phyloP scores from a whole-genome alignment of 2,797 vertebrate genomes.

The Agapornis canus region DNA sequence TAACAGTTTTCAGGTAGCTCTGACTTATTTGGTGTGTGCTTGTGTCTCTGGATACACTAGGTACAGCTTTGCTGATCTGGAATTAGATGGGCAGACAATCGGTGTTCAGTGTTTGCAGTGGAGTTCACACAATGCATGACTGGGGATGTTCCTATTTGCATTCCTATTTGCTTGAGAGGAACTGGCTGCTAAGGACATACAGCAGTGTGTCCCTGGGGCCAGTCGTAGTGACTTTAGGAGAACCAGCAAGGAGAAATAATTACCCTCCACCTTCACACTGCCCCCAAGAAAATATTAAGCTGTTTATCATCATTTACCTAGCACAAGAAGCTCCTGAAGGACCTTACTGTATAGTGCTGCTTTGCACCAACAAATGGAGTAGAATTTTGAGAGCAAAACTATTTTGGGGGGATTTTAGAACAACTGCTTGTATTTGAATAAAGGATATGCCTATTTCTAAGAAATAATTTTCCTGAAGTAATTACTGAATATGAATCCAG shows the following conservation, averaged over 20 bases:
- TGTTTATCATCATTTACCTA: not conserved
- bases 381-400: not conserved
- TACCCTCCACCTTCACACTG: not conserved
- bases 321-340: not conserved
- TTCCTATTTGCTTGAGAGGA: not conserved
- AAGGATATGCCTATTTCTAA: not conserved
- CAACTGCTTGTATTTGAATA: not conserved
- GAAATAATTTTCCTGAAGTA: not conserved
- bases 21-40: not conserved
- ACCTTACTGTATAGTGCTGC: not conserved
- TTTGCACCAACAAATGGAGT: not conserved
- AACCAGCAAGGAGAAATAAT: not conserved
- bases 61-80: not conserved
- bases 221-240: not conserved
- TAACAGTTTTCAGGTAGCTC: not conserved
- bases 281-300: not conserved
- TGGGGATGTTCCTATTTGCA: fast-evolving
- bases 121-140: fast-evolving
- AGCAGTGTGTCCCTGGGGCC: fast-evolving
- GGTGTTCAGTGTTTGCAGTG: not conserved
- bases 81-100: not conserved
- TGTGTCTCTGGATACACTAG: fast-evolving
- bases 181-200: not conserved
- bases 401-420: not conserved
- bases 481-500: not conserved